Evolutionary conservation across 2,113 vertebrate genomes (phyloP), one percentile per base, ranked within the genome.

Genomic region (Nycticebus coucang): DNA sequence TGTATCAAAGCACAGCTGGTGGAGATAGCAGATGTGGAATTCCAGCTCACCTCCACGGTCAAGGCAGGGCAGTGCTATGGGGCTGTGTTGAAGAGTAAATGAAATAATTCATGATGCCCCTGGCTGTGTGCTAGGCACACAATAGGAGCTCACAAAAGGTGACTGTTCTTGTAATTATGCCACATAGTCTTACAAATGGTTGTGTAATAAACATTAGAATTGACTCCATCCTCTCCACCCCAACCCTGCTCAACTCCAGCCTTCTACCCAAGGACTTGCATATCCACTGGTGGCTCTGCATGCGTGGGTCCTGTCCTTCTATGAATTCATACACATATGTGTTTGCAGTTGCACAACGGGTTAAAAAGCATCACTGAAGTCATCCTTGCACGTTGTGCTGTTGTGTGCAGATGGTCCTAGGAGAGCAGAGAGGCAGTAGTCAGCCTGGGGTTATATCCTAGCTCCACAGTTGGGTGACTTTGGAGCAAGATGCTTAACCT

Each of bases 11-110:
- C 26, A 15, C 37, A 26, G 72, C 37, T 28, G 26, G 19, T n/a
- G 74, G 26, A 18, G 30, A 0, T 13, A 30, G 68, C 28, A 1
- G 1, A 18, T 0, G 0, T 69, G 28, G 12, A 15, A 50, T 50
- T 94, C 35, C 78, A 71, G 21, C 59, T 53, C 28, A 14, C 55
- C 4, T n/a, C 5, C 33, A 15, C 55, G 2, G 45, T 17, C 81
- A 35, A 1, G 21, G 10, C 26, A 28, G 30, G 55, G 2, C 26
- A 33, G 1, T 24, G 62, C 26, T 41, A 0, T 13, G 8, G 45
- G 24, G 21, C 28, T 37, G 24, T 22, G 26, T 8, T 30, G 11
- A 28, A 80, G 30, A 59, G 30, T 53, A 18, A 57, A 14, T 24
- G 62, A 64, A 19, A 50, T 22, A 28, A 55, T 41, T 19, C 8